Percentiles rank a stretch among this genome's conserved stretches.
phyloP scores from a whole-genome alignment of 2,113 vertebrate genomes.

The Scartelaos histophorus region DNA sequence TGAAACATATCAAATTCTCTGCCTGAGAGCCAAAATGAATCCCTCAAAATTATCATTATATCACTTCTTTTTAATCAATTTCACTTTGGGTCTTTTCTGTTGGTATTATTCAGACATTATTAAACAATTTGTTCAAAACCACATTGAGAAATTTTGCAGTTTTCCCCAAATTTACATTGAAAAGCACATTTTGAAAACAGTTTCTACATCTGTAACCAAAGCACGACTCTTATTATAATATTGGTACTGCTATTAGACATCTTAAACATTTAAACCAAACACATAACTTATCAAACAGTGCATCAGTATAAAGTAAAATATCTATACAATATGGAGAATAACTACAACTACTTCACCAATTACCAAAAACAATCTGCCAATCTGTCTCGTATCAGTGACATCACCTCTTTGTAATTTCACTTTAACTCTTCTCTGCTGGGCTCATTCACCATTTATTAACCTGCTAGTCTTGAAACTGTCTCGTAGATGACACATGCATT shows the following conservation, averaged over 20 bases:
- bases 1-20: constrained; percentile 4
- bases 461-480: not conserved
- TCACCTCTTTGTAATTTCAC: not conserved
- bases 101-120: not conserved
- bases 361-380: no score
- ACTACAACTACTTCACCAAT: no score
- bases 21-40: constrained; percentile 4
- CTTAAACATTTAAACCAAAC: no score
- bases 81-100: constrained; percentile 2
- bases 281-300: no score
- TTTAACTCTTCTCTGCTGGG: not conserved
- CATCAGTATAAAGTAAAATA: no score
- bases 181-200: not conserved
- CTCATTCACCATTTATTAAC: constrained; percentile 2
- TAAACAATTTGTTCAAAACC: not conserved
- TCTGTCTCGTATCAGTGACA: not conserved
- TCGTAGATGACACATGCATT: constrained; percentile 3
- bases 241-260: not conserved
- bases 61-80: constrained; percentile 7
- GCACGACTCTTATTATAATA: no score
- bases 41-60: constrained; percentile 4
- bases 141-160: not conserved
- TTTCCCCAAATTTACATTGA: constrained; percentile 16
- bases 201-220: not conserved
- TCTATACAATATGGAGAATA: no score